Conservation (phyloP, 1,140 invertebrate species). For the Coboldia fuscipes region DNA sequence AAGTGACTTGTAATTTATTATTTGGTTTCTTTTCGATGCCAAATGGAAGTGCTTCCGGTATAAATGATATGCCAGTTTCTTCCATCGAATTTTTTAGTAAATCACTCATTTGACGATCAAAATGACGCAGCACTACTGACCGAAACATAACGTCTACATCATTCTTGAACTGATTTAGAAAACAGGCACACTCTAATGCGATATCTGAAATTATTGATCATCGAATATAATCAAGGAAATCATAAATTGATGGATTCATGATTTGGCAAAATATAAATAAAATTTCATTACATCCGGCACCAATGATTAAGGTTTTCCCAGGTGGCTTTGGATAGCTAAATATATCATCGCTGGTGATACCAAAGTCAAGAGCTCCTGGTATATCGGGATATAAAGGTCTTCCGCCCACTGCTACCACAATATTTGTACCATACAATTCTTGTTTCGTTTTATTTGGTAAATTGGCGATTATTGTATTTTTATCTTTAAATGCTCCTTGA, state of each 20-base stretch:
- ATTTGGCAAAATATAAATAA: conserved; percentile 1
- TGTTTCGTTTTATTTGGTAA: conserved; percentile 60
- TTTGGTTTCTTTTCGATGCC: conserved; percentile 47
- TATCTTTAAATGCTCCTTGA: conserved; percentile 61
- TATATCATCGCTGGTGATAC: conserved; percentile 92
- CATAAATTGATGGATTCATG: too few relatives aligned
- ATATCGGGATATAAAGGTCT: conserved; percentile 69
- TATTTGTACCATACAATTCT: conserved; percentile 54
- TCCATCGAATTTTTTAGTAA: conserved; percentile 69
- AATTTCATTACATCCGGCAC: conserved; percentile 58
- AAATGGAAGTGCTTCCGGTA: conserved; percentile 53
- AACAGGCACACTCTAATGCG: conserved; percentile 91
- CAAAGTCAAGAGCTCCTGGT: conserved; percentile 71
- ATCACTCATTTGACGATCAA: conserved; percentile 92
- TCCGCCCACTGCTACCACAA: conserved; percentile 84
- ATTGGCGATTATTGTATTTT: conserved; percentile 50
- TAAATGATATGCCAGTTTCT: conserved; percentile 63
- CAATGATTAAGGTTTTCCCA: conserved; percentile 85
- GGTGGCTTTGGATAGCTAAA: conserved; percentile 75
- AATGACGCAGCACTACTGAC: conserved; percentile 82
- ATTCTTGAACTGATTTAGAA: conserved; percentile 70
- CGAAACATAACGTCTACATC: conserved; percentile 81
- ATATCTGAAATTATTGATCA: conserved; percentile 38
- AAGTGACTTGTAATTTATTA: conserved; percentile 47
- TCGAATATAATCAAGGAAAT: too few relatives aligned